A percentile compares a stretch with the other conserved stretches of the same genome.
Conservation (phyloP, 2,888 invertebrate genomes). For the Ferrisia virgata region DNA sequence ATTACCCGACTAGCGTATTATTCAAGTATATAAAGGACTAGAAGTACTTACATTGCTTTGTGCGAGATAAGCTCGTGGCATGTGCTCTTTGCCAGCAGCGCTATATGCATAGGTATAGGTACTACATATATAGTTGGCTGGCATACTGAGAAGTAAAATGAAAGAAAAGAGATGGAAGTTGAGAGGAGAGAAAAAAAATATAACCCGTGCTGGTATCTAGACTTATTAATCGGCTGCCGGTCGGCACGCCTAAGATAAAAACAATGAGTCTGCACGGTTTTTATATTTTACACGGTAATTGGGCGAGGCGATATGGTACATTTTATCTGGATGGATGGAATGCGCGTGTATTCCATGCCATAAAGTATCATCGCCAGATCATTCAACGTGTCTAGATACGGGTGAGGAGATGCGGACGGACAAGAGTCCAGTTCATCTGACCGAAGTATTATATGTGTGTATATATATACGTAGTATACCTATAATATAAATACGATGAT, state of each 20-base stretch:
- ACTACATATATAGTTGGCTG: too few relatives aligned
- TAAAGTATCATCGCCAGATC: not conserved
- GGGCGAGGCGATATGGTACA: constrained; percentile 6
- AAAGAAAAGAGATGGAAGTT: too few relatives aligned
- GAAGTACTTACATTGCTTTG: not conserved
- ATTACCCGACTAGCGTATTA: too few relatives aligned
- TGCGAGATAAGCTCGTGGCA: not conserved
- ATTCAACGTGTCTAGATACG: too few relatives aligned
- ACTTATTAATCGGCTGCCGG: constrained; percentile 16
- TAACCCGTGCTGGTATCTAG: not conserved
- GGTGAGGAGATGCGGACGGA: too few relatives aligned
- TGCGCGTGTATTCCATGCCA: not conserved
- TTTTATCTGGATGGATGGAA: not conserved
- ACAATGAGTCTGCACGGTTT: not conserved
- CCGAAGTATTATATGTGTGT: not conserved
- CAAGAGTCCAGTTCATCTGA: not conserved
- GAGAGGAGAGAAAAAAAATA: not conserved
- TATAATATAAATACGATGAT: too few relatives aligned
- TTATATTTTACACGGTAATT: constrained; percentile 6
- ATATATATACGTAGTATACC: too few relatives aligned
- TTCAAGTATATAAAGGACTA: not conserved
- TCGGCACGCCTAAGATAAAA: not conserved
- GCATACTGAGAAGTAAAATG: not conserved
- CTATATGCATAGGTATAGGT: too few relatives aligned
- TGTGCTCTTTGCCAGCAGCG: not conserved